Conservation (phyloP, 1,140 invertebrate species). For the Tetramorium parvispinum region DNA sequence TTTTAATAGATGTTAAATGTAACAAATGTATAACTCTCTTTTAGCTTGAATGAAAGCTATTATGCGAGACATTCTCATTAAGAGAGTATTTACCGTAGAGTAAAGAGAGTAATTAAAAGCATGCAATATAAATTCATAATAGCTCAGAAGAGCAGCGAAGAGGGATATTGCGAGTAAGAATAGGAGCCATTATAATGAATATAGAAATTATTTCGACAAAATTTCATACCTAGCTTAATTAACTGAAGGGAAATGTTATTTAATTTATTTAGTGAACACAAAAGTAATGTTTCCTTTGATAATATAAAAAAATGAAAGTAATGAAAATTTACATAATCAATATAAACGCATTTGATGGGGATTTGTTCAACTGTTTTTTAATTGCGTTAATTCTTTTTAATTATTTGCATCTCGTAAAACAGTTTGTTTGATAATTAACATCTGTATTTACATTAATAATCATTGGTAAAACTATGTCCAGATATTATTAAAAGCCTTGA, state of each 20-base stretch:
- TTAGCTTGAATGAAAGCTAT: neutral
- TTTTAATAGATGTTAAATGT: neutral
- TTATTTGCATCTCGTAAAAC: neutral
- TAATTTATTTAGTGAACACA: neutral
- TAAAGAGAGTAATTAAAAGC: no score
- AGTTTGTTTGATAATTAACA: neutral
- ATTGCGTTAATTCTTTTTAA: slow-evolving; percentile 5
- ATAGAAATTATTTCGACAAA: neutral
- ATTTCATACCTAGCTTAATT: neutral
- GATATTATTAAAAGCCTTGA: neutral
- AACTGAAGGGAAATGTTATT: neutral
- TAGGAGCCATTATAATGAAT: neutral
- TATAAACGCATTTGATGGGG: neutral
- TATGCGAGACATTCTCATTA: neutral
- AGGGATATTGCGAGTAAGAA: neutral
- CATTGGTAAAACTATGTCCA: neutral
- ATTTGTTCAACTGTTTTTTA: neutral
- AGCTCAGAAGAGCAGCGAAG: no score
- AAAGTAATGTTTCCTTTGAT: neutral
- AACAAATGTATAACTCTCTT: neutral
- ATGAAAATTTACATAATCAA: neutral
- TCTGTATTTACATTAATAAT: slow-evolving; percentile 14
- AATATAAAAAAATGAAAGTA: neutral
- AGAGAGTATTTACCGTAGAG: neutral
- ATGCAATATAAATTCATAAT: neutral